These are phyloP conservation scores for Sminthurides aquaticus DNA, from an alignment of 2,888 invertebrate species.

Conservation along the genomic window DNA sequence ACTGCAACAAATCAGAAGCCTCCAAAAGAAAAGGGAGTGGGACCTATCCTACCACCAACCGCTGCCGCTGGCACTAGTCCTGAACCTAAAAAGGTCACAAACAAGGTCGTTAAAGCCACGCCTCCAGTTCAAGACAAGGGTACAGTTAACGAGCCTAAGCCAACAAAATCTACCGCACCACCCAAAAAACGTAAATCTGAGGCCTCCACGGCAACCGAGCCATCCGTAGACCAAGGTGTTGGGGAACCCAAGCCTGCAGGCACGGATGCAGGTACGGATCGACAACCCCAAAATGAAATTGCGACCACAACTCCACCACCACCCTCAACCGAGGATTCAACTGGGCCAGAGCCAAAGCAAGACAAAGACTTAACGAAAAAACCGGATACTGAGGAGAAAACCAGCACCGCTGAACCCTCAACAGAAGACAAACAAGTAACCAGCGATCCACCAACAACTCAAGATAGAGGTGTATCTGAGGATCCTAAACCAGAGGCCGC, in stretches of 20 bases:
- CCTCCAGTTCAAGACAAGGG: conserved; percentile 2
- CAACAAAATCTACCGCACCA: background rate
- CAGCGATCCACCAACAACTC: background rate
- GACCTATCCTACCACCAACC: too few species aligned
- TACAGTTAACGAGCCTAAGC: background rate
- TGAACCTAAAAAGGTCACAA: background rate
- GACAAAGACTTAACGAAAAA: background rate
- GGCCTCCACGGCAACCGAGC: background rate
- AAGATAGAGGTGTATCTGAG: background rate
- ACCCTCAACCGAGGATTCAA: too few species aligned
- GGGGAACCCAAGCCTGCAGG: background rate
- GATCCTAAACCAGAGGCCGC: background rate
- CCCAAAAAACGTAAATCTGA: background rate
- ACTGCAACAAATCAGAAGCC: too few species aligned
- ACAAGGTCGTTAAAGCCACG: background rate
- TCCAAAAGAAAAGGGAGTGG: too few species aligned
- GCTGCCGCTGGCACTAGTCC: too few species aligned
- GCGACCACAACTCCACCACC: background rate
- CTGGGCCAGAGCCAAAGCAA: background rate
- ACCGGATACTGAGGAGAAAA: background rate
- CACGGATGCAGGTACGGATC: background rate
- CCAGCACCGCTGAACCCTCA: background rate
- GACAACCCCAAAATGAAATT: background rate
- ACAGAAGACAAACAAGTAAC: background rate
- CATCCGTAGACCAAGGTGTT: background rate